Base-by-base conservation (phyloP, 2,797 vertebrate genomes). In the Amniataba percoides region DNA sequence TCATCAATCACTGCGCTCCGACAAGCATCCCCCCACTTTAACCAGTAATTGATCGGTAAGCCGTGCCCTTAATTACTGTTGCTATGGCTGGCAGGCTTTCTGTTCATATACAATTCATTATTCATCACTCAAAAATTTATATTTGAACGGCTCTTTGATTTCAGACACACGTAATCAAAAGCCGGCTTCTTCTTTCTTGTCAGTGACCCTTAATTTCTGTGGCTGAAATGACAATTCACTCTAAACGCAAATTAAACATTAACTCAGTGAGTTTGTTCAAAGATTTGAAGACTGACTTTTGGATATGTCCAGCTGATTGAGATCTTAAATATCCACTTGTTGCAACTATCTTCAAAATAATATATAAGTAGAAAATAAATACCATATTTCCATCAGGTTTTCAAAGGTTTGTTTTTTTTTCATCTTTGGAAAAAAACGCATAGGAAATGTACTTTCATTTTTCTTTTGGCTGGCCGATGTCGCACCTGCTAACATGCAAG, bases 1-100 rank as follows among this genome's bases (percentile, higher is more conserved):
- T 52, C 36, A 77, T 59, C 45, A 65, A 27, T 78, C 53, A 57
- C 55, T 61, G 52, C 57, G 18, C 62, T 64, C 59, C 49, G 58
- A 39, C 27, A 27, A 31, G 31, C 15, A 25, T 58, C 34, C 9
- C 9, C 25, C 10, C 16, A 36, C 7, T 71, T 69, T 12, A 55
- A 72, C 19, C 36, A 66, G 59, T 69, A 71, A 58, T 8, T 51
- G 39, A 61, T 71, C 8, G 10, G 34, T 51, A 60, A 57, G 42
- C 39, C 13, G 23, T 4, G 19, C 56, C 52, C 27, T 51, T 59
- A 34, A 31, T 25, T 55, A 12, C 12, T 40, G 65, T 66, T 74
- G 53, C 25, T 57, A 40, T 9, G 66, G n/a, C n/a, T 46, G 42
- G 53, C 55, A 60, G 7, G 27, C 9, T 57, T 4, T n/a, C 31